Percentiles rank a stretch among this genome's conserved stretches.
phyloP scores from a whole-genome alignment of 2,113 vertebrate genomes.

The Trematomus loennbergii region DNA sequence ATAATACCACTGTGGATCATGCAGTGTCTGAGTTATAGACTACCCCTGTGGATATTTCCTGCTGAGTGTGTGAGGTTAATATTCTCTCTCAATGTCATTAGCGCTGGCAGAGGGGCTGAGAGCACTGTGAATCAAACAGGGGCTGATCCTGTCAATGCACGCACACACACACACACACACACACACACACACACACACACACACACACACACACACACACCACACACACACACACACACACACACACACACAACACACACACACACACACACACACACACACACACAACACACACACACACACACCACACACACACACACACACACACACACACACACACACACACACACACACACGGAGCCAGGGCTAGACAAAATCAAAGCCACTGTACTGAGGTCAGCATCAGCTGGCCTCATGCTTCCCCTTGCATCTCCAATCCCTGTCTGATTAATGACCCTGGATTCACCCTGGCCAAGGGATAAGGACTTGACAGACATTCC shows the following conservation, averaged over 20 bases:
- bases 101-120: constrained; percentile 92
- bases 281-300: constrained; percentile 88
- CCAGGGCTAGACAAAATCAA: constrained; percentile 92
- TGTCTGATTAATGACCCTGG: constrained; percentile 92
- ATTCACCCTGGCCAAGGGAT: constrained; percentile 90
- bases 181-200: constrained; percentile 80
- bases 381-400: constrained; percentile 91
- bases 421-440: constrained; percentile 70
- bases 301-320: constrained; percentile 88
- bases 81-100: constrained; percentile 99
- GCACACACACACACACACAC: constrained; percentile 84
- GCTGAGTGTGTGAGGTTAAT: constrained; percentile 97
- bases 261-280: constrained; percentile 69
- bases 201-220: too few species aligned
- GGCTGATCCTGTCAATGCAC: constrained; percentile 91
- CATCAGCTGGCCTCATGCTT: constrained; percentile 79
- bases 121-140: constrained; percentile 96
- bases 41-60: constrained; percentile 90
- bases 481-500: constrained; percentile 92
- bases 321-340: constrained; percentile 84
- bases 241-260: too few species aligned
- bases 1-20: constrained; percentile 53
- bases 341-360: constrained; percentile 86
- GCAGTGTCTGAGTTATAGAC: constrained; percentile 91
- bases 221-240: too few species aligned